A percentile compares a stretch with the other conserved stretches of the same genome.
phyloP scores from a whole-genome alignment of 2,797 vertebrate species.

The Gymnothorax javanicus region DNA sequence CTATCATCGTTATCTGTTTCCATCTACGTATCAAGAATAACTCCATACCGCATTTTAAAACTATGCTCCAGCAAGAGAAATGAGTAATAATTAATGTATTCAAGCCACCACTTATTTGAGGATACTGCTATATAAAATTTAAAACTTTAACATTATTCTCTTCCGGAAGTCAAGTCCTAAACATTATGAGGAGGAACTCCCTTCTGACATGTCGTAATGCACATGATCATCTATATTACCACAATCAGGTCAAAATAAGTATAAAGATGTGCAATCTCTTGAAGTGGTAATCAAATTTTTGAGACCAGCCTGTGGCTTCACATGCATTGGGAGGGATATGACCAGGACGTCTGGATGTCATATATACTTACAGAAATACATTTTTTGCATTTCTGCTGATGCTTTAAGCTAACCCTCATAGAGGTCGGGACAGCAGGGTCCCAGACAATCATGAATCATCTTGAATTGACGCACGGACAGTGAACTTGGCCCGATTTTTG shows the following conservation, averaged over 20 bases:
- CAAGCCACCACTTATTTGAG: not conserved
- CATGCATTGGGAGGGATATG: not conserved
- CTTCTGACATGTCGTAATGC: not conserved
- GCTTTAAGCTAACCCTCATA: not conserved
- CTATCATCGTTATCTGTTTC: not conserved
- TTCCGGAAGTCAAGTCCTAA: not conserved
- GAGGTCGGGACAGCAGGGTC: no score
- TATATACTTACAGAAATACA: not conserved
- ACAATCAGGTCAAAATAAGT: not conserved
- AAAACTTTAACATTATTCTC: not conserved
- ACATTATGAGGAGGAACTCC: no score
- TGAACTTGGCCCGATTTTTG: no score
- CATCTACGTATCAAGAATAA: not conserved
- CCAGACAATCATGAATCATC: no score
- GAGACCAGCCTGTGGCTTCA: not conserved
- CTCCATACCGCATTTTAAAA: not conserved
- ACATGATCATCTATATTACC: not conserved
- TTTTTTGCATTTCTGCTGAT: no score
- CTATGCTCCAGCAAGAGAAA: not conserved
- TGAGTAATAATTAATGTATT: not conserved
- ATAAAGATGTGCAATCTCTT: no score
- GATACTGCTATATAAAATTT: not conserved
- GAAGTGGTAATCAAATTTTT: not conserved
- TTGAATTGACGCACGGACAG: no score
- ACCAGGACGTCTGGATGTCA: not conserved